A percentile compares a stretch with the other conserved stretches of the same genome.
Conservation (phyloP, 2,888 invertebrate genomes). For the Stramonita haemastoma region DNA sequence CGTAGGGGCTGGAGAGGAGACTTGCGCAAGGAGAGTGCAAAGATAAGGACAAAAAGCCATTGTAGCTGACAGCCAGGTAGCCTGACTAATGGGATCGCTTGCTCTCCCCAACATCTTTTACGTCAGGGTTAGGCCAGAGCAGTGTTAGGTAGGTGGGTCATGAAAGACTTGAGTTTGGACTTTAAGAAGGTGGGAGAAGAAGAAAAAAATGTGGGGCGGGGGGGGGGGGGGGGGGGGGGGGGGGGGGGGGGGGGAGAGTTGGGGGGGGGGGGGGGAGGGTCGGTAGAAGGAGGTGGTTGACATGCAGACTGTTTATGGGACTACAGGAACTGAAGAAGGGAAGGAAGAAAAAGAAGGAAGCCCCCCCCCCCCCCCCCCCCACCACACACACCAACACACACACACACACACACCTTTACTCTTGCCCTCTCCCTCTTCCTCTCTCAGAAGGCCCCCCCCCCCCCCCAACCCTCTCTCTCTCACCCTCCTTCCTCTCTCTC, state of each 20-base stretch:
- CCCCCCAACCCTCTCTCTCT: background rate
- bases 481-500: too few relatives aligned
- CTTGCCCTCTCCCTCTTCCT: background rate
- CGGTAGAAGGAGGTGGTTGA: background rate
- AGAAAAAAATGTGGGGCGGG: too few relatives aligned
- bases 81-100: background rate
- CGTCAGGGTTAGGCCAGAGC: background rate
- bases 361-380: background rate
- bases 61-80: background rate
- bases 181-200: too few relatives aligned
- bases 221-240: too few relatives aligned
- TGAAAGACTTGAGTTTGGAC: too few relatives aligned
- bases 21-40: background rate
- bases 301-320: slow-evolving; percentile 16
- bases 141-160: background rate
- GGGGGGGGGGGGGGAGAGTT: background rate
- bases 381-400: too few relatives aligned
- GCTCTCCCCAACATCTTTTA: background rate
- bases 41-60: background rate
- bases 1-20: background rate
- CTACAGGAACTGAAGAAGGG: background rate
- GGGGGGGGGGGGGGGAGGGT: background rate
- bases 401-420: background rate
- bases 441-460: background rate
- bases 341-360: background rate